phyloP scores from a whole-genome alignment of 2,113 vertebrate species.

The Saimiri boliviensis region DNA sequence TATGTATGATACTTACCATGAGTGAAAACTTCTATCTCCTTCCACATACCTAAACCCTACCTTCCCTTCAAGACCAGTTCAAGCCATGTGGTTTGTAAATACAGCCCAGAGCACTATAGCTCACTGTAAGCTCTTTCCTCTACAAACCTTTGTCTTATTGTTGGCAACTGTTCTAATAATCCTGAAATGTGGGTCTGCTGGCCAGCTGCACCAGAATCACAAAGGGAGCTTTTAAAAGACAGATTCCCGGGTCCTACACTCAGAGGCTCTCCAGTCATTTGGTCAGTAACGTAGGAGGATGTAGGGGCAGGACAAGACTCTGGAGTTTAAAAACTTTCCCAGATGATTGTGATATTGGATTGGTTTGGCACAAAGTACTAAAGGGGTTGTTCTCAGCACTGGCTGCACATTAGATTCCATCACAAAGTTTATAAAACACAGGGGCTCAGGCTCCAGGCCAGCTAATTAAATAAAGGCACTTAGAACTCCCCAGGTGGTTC shows the following conservation, averaged over 20 bases:
- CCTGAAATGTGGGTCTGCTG: not conserved
- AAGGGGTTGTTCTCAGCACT: not conserved
- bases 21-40: not conserved
- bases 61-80: not conserved
- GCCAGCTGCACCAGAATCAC: not conserved
- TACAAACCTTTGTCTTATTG: not conserved
- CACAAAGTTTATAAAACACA: not conserved
- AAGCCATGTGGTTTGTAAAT: not conserved
- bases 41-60: not conserved
- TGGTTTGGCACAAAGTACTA: not conserved
- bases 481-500: not conserved
- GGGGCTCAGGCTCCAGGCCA: not conserved
- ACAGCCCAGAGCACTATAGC: not conserved
- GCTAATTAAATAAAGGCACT: not conserved
- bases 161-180: not conserved
- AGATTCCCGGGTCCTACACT: not conserved
- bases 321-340: not conserved
- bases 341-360: not conserved
- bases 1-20: not conserved
- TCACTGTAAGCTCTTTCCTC: not conserved
- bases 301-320: not conserved
- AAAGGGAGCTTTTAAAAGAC: not conserved
- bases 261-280: not conserved
- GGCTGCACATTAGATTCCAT: not conserved
- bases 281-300: not conserved